Evolutionary conservation across 2,888 invertebrate genomes (phyloP), one percentile per base, ranked within the genome.

Genomic region (Erebia palarica): DNA sequence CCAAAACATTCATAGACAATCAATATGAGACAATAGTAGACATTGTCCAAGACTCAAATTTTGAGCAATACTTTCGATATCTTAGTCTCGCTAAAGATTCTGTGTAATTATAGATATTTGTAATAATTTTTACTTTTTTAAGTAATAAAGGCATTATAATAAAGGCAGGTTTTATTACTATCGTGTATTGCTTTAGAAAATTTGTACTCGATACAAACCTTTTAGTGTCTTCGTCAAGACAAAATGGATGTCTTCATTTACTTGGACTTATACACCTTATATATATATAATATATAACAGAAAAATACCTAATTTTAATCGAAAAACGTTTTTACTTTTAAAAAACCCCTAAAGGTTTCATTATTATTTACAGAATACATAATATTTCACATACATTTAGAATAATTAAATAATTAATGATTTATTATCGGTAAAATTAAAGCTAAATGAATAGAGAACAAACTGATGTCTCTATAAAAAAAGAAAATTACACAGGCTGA

Each of bases 171-270:
- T 49, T 21, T 21, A 21, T 44, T 61, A 47, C 61, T 18, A 55
- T 16, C 36, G 55, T 55, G 61, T 65, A 65, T 65, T 65, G 65
- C 65, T 65, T 65, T 65, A 65, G 42, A 55, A 65, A 55, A 65
- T 65, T 65, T 65, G 65, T 65, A 65, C 55, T 65, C 42, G 55
- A 65, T 65, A 65, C 65, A 53, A 21, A 36, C 16, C 42, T 36
- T 53, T 27, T 58, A 58, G 57, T 58, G 57, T 58, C 57, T 27
- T 27, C 57, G 5, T 13, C 11, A 11, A 18, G 61, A 61, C 44
- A 47, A 42, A 11, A 47, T 18, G 11, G 42, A 21, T 44, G 44
- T 13, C 47, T 11, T 13, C 47, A 47, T 47, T 44, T 13, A 3
- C 47, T 47, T 47, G 47, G 42, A 42, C 18, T 47, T 47, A 18